phyloP scores from a whole-genome alignment of 2,113 vertebrate genomes.

The Lontra canadensis region DNA sequence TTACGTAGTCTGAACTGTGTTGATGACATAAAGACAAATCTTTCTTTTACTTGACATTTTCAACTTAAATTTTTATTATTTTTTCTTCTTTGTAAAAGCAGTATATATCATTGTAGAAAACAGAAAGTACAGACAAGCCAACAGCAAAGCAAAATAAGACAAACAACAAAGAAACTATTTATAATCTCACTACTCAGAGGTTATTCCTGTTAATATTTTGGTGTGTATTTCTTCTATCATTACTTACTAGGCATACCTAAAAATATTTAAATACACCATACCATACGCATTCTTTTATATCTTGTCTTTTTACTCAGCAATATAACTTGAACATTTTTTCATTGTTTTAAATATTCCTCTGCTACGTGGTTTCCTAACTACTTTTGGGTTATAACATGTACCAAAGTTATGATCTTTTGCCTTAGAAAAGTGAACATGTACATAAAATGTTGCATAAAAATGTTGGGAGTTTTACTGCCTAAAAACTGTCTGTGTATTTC shows the following conservation, averaged over 20 bases:
- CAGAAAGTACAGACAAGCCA: background rate
- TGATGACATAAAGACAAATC: background rate
- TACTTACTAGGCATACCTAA: background rate
- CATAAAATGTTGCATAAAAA: background rate
- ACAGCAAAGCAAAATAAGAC: background rate
- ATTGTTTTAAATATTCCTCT: background rate
- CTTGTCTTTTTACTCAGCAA: background rate
- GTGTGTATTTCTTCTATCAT: background rate
- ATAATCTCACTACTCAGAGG: background rate
- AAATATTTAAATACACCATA: background rate
- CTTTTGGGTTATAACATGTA: background rate
- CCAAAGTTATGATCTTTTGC: background rate
- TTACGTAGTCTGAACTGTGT: background rate
- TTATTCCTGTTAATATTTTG: background rate
- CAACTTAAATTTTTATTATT: background rate
- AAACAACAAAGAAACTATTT: background rate
- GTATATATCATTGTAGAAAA: background rate
- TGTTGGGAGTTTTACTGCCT: slow-evolving; percentile 4
- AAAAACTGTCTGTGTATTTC: background rate
- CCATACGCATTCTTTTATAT: background rate
- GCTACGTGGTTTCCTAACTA: background rate
- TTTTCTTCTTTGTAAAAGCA: background rate
- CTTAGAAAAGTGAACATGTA: background rate
- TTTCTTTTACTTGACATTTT: background rate
- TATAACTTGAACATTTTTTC: background rate